phyloP scores from a whole-genome alignment of 2,113 vertebrate genomes.

The Perca schrenkii region DNA sequence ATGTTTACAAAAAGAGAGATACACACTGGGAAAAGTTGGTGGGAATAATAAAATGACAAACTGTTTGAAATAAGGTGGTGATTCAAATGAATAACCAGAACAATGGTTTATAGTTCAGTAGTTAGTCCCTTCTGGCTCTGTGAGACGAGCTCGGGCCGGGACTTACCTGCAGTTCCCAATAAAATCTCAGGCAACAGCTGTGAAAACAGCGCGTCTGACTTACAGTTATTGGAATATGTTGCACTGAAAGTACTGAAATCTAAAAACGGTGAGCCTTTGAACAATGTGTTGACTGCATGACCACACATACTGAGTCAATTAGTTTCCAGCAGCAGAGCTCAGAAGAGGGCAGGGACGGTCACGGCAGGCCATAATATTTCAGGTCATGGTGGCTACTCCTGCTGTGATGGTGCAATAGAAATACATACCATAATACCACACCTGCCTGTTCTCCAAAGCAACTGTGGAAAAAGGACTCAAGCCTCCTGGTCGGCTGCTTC shows the following conservation, averaged over 20 bases:
- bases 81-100: background rate
- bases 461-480: conserved; percentile 1
- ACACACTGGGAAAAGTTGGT: background rate
- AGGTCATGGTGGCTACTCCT: conserved; percentile 32
- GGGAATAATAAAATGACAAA: background rate
- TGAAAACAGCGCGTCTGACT: background rate
- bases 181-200: background rate
- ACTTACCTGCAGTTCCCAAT: background rate
- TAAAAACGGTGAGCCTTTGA: conserved; percentile 3
- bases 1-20: background rate
- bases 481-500: background rate
- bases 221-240: background rate
- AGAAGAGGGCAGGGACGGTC: conserved; percentile 35
- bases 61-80: background rate
- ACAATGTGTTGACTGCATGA: conserved; percentile 23
- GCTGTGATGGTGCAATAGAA: conserved; percentile 11
- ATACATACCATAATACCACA: background rate
- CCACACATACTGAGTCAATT: conserved; percentile 24
- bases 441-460: background rate
- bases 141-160: background rate
- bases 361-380: conserved; percentile 17
- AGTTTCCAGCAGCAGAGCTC: conserved; percentile 18
- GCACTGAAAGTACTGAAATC: background rate
- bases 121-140: background rate
- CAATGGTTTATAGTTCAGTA: background rate